Percentiles rank a stretch among this genome's conserved stretches.
These are phyloP conservation scores for Apodemia zela DNA, from an alignment of 2,888 invertebrate species.

Conservation along the genomic window DNA sequence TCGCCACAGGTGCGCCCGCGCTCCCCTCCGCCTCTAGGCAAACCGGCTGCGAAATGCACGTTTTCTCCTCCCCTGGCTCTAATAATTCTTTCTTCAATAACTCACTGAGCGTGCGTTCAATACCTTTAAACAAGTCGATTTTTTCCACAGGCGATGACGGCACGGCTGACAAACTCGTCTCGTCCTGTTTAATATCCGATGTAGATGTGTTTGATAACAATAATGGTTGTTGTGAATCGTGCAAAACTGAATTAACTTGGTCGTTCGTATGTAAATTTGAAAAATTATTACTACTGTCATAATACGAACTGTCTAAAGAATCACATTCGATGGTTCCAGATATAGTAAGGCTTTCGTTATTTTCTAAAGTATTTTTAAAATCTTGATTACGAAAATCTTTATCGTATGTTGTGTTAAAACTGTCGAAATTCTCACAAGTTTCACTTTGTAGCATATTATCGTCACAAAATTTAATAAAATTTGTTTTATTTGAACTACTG, in stretches of 20 bases:
- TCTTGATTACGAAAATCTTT: slow-evolving; percentile 40
- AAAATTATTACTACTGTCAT: slow-evolving; percentile 62
- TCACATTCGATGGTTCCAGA: slow-evolving; percentile 61
- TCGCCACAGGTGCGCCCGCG: slow-evolving; percentile 71
- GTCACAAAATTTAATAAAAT: slow-evolving; percentile 61
- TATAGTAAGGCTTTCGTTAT: slow-evolving; percentile 53
- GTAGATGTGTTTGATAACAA: slow-evolving; percentile 51
- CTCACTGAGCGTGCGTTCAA: slow-evolving; percentile 77
- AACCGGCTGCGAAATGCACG: slow-evolving; percentile 66
- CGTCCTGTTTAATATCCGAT: slow-evolving; percentile 50
- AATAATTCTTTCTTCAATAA: slow-evolving; percentile 78
- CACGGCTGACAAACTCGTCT: slow-evolving; percentile 41
- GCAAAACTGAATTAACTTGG: slow-evolving; percentile 40
- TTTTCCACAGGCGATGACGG: slow-evolving; percentile 48
- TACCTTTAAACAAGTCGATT: slow-evolving; percentile 76
- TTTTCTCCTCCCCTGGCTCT: slow-evolving; percentile 72
- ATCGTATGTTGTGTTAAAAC: slow-evolving; percentile 64
- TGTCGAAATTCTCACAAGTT: slow-evolving; percentile 66
- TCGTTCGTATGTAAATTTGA: slow-evolving; percentile 53
- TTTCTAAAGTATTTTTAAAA: slow-evolving; percentile 47
- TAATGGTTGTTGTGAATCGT: slow-evolving; percentile 43
- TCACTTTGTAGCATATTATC: slow-evolving; percentile 73
- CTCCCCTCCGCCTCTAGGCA: slow-evolving; percentile 65
- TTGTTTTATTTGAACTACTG: slow-evolving; percentile 35
- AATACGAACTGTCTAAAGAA: slow-evolving; percentile 53